Evolutionary conservation across 2,797 vertebrate species (phyloP).

Genomic region (Mycteria americana): DNA sequence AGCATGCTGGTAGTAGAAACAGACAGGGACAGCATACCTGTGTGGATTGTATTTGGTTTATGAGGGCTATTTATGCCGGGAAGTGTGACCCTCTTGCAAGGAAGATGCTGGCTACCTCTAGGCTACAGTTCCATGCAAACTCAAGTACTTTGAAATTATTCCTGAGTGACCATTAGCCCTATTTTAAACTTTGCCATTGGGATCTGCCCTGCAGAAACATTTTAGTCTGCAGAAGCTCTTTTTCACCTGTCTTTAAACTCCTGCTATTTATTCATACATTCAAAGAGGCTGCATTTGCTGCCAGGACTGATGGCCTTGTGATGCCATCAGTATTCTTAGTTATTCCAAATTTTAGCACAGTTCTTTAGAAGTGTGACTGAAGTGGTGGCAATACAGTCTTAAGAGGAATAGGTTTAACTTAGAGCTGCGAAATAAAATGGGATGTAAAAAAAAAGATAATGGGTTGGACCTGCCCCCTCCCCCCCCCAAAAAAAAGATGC

Average conservation of each 20-base stretch:
- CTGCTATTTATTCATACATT: slow-evolving; percentile 26
- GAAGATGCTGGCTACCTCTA: neutral
- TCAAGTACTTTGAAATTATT: neutral
- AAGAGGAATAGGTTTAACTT: slow-evolving; percentile 5
- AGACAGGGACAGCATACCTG: neutral
- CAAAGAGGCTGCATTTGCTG: neutral
- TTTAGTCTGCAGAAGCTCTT: neutral
- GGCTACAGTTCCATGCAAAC: neutral
- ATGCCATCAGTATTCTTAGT: neutral
- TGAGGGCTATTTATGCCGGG: neutral
- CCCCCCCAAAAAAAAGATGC: neutral
- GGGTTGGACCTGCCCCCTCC: neutral
- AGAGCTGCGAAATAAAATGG: neutral
- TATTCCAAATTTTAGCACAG: slow-evolving; percentile 2
- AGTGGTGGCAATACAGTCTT: neutral
- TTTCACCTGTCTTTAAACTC: neutral
- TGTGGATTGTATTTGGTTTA: neutral
- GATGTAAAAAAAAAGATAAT: neutral
- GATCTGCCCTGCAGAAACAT: neutral
- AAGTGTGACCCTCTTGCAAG: neutral
- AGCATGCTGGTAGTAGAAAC: neutral
- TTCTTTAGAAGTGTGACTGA: neutral
- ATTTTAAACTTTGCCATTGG: neutral
- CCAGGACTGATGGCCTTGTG: neutral
- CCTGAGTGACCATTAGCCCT: neutral